A percentile compares a stretch with the other conserved stretches of the same genome.
phyloP scores from a whole-genome alignment of 2,888 invertebrate species.

The Ophion ventricosus region DNA sequence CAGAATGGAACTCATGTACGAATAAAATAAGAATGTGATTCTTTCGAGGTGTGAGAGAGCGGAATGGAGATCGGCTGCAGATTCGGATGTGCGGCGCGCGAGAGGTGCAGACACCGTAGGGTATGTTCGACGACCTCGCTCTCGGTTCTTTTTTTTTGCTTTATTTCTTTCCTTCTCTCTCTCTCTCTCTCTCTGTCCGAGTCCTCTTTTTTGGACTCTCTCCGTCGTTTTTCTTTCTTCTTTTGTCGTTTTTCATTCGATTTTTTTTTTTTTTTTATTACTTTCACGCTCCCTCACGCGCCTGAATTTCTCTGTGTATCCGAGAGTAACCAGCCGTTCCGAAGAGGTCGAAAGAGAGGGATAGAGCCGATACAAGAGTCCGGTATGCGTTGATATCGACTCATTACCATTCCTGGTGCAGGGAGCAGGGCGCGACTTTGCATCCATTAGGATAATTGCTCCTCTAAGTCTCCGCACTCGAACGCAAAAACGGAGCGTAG shows the following conservation, averaged over 20 bases:
- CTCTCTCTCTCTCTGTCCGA: conserved; percentile 15
- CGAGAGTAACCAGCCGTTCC: conserved; percentile 51
- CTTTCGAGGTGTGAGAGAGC: conserved; percentile 57
- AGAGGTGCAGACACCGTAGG: conserved; percentile 64
- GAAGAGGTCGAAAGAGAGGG: conserved; percentile 31
- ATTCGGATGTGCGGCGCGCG: conserved; percentile 61
- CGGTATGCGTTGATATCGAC: conserved; percentile 83
- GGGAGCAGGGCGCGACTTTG: conserved; percentile 81
- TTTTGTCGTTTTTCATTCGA: conserved; percentile 17
- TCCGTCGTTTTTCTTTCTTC: conserved; percentile 22
- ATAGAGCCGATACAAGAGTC: conserved; percentile 78
- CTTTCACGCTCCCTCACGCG: conserved; percentile 46
- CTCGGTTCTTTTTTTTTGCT: conserved; percentile 12
- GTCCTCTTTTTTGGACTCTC: conserved; percentile 14
- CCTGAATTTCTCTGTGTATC: conserved; percentile 54
- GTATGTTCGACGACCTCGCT: conserved; percentile 68
- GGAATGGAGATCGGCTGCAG: conserved; percentile 63
- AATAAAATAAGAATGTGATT: conserved; percentile 64
- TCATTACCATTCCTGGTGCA: conserved; percentile 82
- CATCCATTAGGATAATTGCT: conserved; percentile 84
- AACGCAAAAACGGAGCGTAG: conserved; percentile 47
- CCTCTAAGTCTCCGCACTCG: conserved; percentile 75
- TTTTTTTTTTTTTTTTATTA: conserved; percentile 51
- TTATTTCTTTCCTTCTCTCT: conserved; percentile 37
- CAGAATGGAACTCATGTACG: conserved; percentile 64